Percentiles rank a stretch among this genome's conserved stretches.
phyloP scores from a whole-genome alignment of 2,888 invertebrate genomes.

The Ryuthela nishihirai region DNA sequence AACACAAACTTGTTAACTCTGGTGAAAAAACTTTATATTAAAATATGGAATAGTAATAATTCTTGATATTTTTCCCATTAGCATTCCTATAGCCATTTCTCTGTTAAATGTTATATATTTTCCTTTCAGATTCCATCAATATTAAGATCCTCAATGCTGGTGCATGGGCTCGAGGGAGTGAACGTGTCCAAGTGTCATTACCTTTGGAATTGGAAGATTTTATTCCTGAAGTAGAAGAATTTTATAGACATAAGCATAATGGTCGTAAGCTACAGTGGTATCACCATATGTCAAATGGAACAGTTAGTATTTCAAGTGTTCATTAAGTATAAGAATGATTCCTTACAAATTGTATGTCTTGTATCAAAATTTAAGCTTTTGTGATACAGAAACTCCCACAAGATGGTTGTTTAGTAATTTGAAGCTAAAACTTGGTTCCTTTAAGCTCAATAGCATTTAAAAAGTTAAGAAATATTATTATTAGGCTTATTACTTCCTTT shows the following conservation, averaged over 20 bases:
- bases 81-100: neutral
- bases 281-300: constrained; percentile 99
- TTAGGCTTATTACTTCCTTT: too few species aligned
- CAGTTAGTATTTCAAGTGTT: constrained; percentile 55
- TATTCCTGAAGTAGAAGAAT: constrained; percentile 98
- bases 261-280: constrained; percentile 97
- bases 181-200: constrained; percentile 90
- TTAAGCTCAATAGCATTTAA: too few species aligned
- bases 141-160: constrained; percentile 98
- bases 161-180: constrained; percentile 95
- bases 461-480: too few species aligned
- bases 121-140: constrained; percentile 64
- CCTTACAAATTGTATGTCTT: too few species aligned
- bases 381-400: too few species aligned
- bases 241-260: constrained; percentile 95
- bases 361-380: too few species aligned
- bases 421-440: too few species aligned
- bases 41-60: neutral
- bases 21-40: too few species aligned
- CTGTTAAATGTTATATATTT: neutral
- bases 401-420: too few species aligned
- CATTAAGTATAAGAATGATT: too few species aligned
- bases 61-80: neutral
- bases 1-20: too few species aligned
- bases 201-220: constrained; percentile 98